Conservation (phyloP, 2,888 invertebrate genomes). For the Drosophila ustulata region DNA sequence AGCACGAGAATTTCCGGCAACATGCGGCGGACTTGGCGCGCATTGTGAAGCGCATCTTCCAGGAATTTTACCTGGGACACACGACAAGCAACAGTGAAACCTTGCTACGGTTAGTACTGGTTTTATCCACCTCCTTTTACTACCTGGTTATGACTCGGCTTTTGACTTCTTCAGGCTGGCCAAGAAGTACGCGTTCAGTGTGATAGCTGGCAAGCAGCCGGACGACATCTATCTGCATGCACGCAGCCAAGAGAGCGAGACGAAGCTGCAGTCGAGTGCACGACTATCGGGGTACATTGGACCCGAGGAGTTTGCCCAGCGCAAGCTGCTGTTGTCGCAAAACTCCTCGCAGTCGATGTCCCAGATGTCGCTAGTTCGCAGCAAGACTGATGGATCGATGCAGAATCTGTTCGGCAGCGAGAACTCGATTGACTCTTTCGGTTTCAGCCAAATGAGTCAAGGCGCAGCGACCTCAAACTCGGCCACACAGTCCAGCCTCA, state of each 20-base stretch:
- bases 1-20: conserved; percentile 89
- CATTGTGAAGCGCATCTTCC: conserved; percentile 88
- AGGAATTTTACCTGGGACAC: conserved; percentile 86
- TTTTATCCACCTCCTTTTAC: not conserved
- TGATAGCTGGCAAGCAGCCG: conserved; percentile 88
- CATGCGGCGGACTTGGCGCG: conserved; percentile 89
- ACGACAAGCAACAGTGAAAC: conserved; percentile 92
- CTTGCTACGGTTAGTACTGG: conserved; percentile 87
- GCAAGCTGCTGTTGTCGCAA: conserved; percentile 67
- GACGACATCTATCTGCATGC: conserved; percentile 87
- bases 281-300: conserved; percentile 83
- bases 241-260: conserved; percentile 76
- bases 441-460: conserved; percentile 72
- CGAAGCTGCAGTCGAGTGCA: conserved; percentile 66
- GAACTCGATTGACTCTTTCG: conserved; percentile 79
- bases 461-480: conserved; percentile 45
- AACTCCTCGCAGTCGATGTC: conserved; percentile 40
- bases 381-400: conserved; percentile 47
- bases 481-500: conserved; percentile 64
- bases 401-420: conserved; percentile 76
- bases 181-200: conserved; percentile 88
- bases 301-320: conserved; percentile 82
- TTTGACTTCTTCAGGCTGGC: conserved; percentile 86
- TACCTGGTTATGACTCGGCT: not conserved
- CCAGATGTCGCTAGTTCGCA: conserved; percentile 45